Conservation (phyloP, 1,140 invertebrate species). For the Ctenoplectra terminalis region DNA sequence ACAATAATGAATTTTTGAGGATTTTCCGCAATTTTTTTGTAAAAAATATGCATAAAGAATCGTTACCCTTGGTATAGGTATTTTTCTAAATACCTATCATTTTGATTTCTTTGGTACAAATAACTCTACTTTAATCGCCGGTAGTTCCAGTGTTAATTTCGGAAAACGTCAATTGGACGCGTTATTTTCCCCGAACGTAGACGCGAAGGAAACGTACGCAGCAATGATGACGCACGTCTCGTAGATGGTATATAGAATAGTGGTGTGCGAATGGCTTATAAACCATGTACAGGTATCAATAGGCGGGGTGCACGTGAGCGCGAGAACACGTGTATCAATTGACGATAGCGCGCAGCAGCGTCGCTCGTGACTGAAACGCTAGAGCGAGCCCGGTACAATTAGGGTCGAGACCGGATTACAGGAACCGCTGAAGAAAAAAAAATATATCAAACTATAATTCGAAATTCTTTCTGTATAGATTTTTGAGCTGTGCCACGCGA, state of each 20-base stretch:
- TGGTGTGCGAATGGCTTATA: neutral
- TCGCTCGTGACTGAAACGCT: neutral
- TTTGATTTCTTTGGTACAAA: too few species aligned
- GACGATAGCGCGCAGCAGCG: neutral
- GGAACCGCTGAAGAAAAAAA: slow-evolving; percentile 5
- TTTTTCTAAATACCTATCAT: too few species aligned
- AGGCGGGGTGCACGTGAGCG: slow-evolving; percentile 29
- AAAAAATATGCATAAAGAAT: too few species aligned
- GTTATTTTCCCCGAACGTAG: neutral
- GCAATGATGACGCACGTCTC: slow-evolving; percentile 35
- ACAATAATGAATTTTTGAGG: too few species aligned
- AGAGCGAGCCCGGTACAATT: neutral
- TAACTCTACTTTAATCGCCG: too few species aligned
- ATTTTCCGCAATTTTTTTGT: too few species aligned
- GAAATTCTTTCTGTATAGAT: too few species aligned
- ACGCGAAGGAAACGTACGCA: neutral
- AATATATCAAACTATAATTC: neutral
- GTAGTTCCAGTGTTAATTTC: neutral
- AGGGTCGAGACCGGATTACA: neutral
- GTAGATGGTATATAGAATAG: neutral
- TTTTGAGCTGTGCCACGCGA: neutral
- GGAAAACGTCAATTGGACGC: neutral
- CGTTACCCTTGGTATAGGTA: too few species aligned
- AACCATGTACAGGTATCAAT: slow-evolving; percentile 24
- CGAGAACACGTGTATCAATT: slow-evolving; percentile 30